Evolutionary conservation across 2,888 invertebrate species (phyloP).

Genomic region (Drosophila percnosoma): DNA sequence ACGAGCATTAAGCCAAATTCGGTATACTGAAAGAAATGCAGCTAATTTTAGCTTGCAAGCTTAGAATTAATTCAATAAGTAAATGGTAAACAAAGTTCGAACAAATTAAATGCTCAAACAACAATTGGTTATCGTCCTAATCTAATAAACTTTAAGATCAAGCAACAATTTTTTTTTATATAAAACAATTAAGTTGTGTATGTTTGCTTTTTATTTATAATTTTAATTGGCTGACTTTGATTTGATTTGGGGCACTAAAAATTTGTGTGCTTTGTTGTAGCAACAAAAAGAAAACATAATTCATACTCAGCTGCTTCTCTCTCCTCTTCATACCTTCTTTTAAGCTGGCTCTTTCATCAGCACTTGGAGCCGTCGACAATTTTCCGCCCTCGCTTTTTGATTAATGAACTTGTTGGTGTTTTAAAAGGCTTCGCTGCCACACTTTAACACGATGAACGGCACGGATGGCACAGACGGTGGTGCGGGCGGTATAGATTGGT

Average conservation of each 20-base stretch:
- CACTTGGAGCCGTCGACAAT: conserved; percentile 15
- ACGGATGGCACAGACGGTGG: background rate
- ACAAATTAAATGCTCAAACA: background rate
- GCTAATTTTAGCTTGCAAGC: background rate
- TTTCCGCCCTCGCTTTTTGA: conserved; percentile 32
- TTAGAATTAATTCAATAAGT: background rate
- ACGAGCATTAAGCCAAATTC: background rate
- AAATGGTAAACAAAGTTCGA: background rate
- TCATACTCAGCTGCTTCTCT: conserved; percentile 1
- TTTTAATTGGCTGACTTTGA: conserved; percentile 8
- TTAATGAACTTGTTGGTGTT: conserved; percentile 43
- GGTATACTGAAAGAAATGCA: background rate
- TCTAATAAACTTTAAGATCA: background rate
- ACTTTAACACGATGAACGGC: conserved; percentile 1
- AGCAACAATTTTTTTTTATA: background rate
- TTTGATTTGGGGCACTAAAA: background rate
- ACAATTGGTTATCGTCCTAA: background rate
- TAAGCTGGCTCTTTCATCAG: conserved; percentile 19
- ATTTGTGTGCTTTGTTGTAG: background rate
- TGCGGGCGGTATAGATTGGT: background rate
- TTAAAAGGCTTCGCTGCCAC: conserved; percentile 26
- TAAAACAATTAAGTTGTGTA: conserved; percentile 8
- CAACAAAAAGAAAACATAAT: conserved; percentile 15
- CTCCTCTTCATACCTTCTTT: background rate
- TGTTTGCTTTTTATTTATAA: conserved; percentile 10